Conservation (phyloP, 2,888 invertebrate species). For the Caenorhabditis angaria region DNA sequence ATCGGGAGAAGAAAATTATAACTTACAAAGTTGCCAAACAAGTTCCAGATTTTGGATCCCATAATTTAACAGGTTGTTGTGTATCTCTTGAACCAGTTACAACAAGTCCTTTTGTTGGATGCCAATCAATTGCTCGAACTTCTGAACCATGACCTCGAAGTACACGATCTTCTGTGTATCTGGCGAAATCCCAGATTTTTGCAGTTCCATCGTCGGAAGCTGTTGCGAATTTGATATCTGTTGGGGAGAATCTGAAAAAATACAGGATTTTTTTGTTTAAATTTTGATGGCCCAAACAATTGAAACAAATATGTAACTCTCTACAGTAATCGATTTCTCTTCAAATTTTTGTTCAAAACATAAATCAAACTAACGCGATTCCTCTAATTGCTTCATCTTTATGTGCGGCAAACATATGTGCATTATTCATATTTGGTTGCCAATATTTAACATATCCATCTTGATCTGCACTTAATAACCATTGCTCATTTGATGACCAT, state of each 20-base stretch:
- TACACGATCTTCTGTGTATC: constrained; percentile 90
- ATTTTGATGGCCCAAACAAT: background rate
- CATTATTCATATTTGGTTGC: constrained; percentile 99
- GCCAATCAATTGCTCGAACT: constrained; percentile 89
- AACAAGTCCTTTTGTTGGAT: constrained; percentile 94
- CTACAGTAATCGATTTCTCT: background rate
- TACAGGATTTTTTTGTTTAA: background rate
- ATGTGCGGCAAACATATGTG: constrained; percentile 99
- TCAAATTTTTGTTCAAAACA: background rate
- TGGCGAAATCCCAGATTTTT: constrained; percentile 97
- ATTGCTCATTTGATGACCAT: constrained; percentile 98
- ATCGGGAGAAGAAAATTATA: constrained; percentile 1
- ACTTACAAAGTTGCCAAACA: constrained; percentile 90
- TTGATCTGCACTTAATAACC: constrained; percentile 99
- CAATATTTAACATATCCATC: constrained; percentile 87
- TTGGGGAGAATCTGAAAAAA: constrained; percentile 90
- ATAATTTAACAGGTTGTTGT: constrained; percentile 97
- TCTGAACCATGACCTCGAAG: constrained; percentile 75
- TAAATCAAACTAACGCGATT: constrained; percentile 81
- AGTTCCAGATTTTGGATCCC: constrained; percentile 97
- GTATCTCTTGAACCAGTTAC: constrained; percentile 99
- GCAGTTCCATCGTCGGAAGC: constrained; percentile 99
- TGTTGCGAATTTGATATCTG: constrained; percentile 96
- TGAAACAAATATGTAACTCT: background rate
- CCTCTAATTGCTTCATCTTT: constrained; percentile 96